Percentiles rank a stretch among this genome's conserved stretches.
Evolutionary conservation across 2,797 vertebrate genomes (phyloP).

Genomic region (Odontamblyopus rebecca): DNA sequence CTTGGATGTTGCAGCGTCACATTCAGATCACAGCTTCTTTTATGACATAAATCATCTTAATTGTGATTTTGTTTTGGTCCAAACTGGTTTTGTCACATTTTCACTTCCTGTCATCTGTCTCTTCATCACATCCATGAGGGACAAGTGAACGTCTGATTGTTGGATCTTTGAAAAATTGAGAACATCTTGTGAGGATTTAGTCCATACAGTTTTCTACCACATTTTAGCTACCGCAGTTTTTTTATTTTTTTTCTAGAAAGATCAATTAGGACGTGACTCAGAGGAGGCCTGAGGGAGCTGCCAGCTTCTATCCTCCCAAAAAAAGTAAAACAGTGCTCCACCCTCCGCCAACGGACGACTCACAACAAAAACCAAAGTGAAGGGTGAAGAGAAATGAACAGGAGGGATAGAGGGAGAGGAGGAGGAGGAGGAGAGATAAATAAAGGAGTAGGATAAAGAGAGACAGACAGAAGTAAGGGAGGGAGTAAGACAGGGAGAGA

Average conservation of each 20-base stretch:
- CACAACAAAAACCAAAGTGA: slow-evolving; percentile 67
- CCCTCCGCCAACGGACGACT: slow-evolving; percentile 69
- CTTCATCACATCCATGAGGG: slow-evolving; percentile 43
- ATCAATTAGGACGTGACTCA: slow-evolving; percentile 80
- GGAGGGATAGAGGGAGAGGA: slow-evolving; percentile 17
- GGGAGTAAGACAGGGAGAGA: not conserved
- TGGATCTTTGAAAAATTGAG: slow-evolving; percentile 55
- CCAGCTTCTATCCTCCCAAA: slow-evolving; percentile 68
- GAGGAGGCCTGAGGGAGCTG: slow-evolving; percentile 74
- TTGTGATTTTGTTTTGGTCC: no score
- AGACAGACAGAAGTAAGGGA: slow-evolving; percentile 2
- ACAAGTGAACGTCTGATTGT: slow-evolving; percentile 35
- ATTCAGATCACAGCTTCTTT: no score
- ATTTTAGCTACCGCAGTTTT: slow-evolving; percentile 24
- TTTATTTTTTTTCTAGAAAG: slow-evolving; percentile 71
- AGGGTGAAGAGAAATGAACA: slow-evolving; percentile 44
- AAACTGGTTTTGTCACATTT: slow-evolving; percentile 31
- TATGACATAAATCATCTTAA: no score
- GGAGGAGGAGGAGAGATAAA: no score
- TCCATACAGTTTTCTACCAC: slow-evolving; percentile 69
- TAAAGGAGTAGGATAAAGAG: no score
- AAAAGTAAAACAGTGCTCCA: slow-evolving; percentile 51
- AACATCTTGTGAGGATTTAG: slow-evolving; percentile 77
- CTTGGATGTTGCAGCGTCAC: no score
- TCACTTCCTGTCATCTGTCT: slow-evolving; percentile 42